Evolutionary conservation across 2,888 invertebrate genomes (phyloP), one percentile per base, ranked within the genome.

Genomic region (Trachelus stipa): DNA sequence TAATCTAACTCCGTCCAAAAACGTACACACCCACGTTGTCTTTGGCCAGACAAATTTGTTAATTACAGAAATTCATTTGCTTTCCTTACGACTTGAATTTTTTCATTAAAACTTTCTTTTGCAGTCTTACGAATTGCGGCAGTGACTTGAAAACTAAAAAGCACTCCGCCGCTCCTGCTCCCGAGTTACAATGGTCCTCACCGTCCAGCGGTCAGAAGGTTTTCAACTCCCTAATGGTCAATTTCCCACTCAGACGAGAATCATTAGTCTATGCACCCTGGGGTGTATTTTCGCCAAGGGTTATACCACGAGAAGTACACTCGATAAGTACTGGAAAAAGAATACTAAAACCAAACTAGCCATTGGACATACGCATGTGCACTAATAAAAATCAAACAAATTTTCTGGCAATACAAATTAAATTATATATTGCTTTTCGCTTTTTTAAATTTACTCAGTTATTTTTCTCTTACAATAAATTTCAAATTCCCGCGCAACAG

Each of bases 221-320:
- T 88, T 89, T 90, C 85, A 87, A 83, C 82, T 82, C 85, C 83
- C 85, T 86, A 87, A 87, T 88, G 90, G 89, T 90, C 90, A 90
- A 90, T 90, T 90, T 90, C 86, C 90, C 90, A 89, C 91, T 91
- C 90, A 90, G 91, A 90, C 90, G 83, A 75, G 87, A 89, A 89
- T 90, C 89, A 90, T 90, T 91, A 90, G 88, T 86, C 88, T 87
- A 87, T 87, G 83, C 80, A 79, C 78, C 68, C 79, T 77, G 81
- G 83, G 84, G 83, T 83, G 80, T 82, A 80, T 79, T 71, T 31
- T 79, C 75, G 78, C 83, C 74, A 80, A 76, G 73, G 81, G 77
- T 11, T 56, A 56, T 23, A 56, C 23, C 23, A 56, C 56, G 80
- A 82, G 83, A 85, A 87, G 86, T 86, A 84, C 85, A 87, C 85